These are phyloP conservation scores for Ptychobarbus kaznakovi DNA, from an alignment of 2,797 vertebrate species.

Conservation along the genomic window DNA sequence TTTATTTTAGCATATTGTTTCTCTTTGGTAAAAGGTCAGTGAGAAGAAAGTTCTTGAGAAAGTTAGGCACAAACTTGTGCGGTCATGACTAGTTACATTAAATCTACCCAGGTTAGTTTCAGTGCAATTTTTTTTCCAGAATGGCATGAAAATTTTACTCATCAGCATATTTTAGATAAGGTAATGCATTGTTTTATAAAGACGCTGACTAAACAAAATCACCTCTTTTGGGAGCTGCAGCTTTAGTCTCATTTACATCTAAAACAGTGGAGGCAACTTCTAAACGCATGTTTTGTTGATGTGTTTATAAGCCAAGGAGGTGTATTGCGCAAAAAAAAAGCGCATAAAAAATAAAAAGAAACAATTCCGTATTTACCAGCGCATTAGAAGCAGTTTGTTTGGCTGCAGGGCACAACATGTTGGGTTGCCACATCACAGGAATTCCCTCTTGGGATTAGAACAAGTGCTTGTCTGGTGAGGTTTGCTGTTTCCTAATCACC, in stretches of 20 bases:
- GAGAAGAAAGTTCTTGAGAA: background rate
- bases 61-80: background rate
- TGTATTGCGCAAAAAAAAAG: conserved; percentile 22
- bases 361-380: conserved; percentile 56
- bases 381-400: conserved; percentile 63
- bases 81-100: background rate
- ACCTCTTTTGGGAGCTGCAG: conserved; percentile 31
- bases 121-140: conserved; percentile 19
- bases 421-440: conserved; percentile 59
- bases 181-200: conserved; percentile 35
- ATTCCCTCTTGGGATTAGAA: conserved; percentile 58
- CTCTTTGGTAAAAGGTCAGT: background rate
- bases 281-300: conserved; percentile 47
- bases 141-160: conserved; percentile 33
- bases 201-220: conserved; percentile 49
- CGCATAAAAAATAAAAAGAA: background rate
- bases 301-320: conserved; percentile 51
- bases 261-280: conserved; percentile 35
- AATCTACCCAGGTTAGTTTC: conserved; percentile 13
- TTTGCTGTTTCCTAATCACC: conserved; percentile 64
- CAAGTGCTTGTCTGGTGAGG: conserved; percentile 61
- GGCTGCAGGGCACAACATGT: conserved; percentile 62
- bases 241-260: conserved; percentile 50
- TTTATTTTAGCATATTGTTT: background rate
- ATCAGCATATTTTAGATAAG: conserved; percentile 37